Percentiles rank a stretch among this genome's conserved stretches.
phyloP scores from a whole-genome alignment of 1,140 invertebrate species.

The Trichomalopsis sarcophagae region DNA sequence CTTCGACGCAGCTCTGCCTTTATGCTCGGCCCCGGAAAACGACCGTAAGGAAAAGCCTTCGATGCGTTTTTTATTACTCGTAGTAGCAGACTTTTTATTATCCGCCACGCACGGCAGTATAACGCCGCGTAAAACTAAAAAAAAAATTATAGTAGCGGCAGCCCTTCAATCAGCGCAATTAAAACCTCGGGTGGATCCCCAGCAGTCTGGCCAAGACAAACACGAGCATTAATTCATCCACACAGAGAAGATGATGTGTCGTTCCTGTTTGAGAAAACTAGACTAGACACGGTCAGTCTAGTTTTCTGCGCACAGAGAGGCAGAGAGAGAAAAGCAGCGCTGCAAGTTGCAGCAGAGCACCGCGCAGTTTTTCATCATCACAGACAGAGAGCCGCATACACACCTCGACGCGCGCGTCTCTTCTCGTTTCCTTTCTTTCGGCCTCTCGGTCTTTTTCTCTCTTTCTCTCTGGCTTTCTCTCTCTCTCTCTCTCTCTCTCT shows the following conservation, averaged over 20 bases:
- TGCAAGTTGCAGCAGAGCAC: not conserved
- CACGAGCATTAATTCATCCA: too few species aligned
- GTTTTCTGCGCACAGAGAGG: not conserved
- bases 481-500: not conserved
- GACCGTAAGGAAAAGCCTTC: too few species aligned
- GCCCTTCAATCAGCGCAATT: not conserved
- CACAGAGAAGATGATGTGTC: not conserved
- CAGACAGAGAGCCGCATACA: not conserved
- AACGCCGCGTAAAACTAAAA: not conserved
- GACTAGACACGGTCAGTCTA: too few species aligned
- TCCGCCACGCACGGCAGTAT: not conserved
- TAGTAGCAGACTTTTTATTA: too few species aligned
- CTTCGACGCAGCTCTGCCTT: too few species aligned
- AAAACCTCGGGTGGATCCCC: not conserved
- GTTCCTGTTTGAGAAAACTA: not conserved
- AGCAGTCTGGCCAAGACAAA: not conserved
- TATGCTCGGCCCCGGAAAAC: too few species aligned
- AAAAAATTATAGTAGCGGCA: not conserved
- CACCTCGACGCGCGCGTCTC: slow-evolving; percentile 2
- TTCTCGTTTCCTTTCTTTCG: slow-evolving; percentile 23
- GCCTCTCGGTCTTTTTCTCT: slow-evolving; percentile 37
- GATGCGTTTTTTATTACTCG: too few species aligned
- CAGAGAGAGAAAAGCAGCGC: not conserved
- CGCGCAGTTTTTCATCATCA: not conserved
- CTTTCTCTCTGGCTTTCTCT: slow-evolving; percentile 42